These are phyloP conservation scores for Numenius arquata DNA, from an alignment of 2,113 vertebrate species.

Conservation along the genomic window DNA sequence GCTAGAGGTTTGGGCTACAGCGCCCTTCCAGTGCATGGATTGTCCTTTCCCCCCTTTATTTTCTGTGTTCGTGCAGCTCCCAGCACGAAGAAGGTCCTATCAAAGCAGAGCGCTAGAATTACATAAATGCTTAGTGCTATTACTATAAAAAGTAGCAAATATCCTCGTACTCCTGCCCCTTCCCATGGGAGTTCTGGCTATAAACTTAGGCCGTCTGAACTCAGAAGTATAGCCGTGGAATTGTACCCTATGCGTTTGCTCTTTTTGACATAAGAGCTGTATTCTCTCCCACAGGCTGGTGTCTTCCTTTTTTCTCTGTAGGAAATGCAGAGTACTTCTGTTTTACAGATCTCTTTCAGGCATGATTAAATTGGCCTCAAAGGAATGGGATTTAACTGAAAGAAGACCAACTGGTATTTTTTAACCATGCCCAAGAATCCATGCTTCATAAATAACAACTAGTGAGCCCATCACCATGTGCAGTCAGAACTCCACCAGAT, in stretches of 20 bases:
- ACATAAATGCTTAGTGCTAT: neutral
- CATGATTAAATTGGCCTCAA: constrained; percentile 16
- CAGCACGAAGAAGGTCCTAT: neutral
- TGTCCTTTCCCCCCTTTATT: neutral
- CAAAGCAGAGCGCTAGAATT: neutral
- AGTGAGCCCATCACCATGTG: neutral
- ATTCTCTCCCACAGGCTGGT: neutral
- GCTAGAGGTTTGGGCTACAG: neutral
- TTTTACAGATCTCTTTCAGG: constrained; percentile 27
- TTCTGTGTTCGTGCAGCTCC: neutral
- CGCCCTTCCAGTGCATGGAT: neutral
- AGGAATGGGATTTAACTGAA: constrained; percentile 34
- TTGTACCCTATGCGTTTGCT: neutral
- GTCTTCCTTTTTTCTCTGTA: constrained; percentile 46
- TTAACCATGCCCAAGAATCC: neutral
- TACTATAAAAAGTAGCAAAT: neutral
- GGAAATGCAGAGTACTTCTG: constrained; percentile 36
- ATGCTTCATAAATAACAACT: constrained; percentile 31
- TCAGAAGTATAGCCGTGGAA: neutral
- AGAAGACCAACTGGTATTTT: constrained; percentile 26
- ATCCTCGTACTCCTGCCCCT: neutral
- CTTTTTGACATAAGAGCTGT: neutral
- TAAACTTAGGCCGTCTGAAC: neutral
- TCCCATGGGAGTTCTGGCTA: neutral
- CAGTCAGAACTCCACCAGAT: neutral